A percentile compares a stretch with the other conserved stretches of the same genome.
Evolutionary conservation across 2,888 invertebrate genomes (phyloP).

Genomic region (Orchesellides sinensis): DNA sequence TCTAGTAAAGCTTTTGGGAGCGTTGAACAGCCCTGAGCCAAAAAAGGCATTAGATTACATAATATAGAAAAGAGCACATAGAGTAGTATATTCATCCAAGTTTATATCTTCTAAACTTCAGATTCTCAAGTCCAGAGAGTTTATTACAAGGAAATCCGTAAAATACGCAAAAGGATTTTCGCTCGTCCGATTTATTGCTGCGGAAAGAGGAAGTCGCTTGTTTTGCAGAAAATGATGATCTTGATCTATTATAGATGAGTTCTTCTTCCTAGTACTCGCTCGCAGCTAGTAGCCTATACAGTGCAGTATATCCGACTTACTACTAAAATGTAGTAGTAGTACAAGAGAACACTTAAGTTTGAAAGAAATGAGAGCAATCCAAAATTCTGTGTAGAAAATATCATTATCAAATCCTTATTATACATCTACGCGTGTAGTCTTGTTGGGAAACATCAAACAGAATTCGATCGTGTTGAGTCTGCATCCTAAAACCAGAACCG

Average conservation of each 20-base stretch:
- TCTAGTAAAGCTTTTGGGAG: no score
- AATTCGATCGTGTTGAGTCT: no score
- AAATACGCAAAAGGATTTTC: conserved; percentile 62
- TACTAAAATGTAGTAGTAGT: not conserved
- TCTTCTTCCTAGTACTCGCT: not conserved
- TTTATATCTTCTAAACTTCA: not conserved
- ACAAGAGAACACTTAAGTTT: conserved; percentile 10
- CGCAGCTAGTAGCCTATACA: no score
- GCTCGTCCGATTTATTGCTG: conserved; percentile 62
- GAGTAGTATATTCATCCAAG: no score
- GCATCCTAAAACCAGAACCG: no score
- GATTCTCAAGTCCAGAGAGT: conserved; percentile 45
- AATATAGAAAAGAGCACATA: no score
- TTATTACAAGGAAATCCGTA: conserved; percentile 64
- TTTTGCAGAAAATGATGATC: conserved; percentile 57
- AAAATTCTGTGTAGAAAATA: conserved; percentile 47
- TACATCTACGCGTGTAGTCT: not conserved
- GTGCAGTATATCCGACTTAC: no score
- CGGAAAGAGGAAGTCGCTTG: conserved; percentile 64
- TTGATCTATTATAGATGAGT: conserved; percentile 61
- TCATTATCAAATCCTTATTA: not conserved
- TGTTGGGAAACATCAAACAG: conserved; percentile 17
- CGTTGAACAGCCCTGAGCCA: no score
- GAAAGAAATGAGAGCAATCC: conserved; percentile 32
- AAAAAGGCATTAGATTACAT: no score